Conservation (phyloP, 2,113 vertebrate genomes). For the Rhinolophus ferrumequinum region DNA sequence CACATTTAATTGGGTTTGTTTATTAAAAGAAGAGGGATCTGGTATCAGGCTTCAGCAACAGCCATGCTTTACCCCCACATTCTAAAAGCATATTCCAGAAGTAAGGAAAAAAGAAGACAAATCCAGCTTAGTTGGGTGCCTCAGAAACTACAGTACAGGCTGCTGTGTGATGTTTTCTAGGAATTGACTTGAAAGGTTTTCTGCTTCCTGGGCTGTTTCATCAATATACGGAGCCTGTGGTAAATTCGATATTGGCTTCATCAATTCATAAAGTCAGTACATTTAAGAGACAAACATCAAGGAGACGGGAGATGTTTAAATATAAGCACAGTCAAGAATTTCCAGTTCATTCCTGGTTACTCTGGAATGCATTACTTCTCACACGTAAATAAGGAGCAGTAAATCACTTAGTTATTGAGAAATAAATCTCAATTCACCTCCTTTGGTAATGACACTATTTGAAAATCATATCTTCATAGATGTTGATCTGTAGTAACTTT, state of each 20-base stretch:
- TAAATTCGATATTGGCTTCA: background rate
- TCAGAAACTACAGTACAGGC: slow-evolving; percentile 1
- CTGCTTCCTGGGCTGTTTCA: background rate
- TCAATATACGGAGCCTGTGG: background rate
- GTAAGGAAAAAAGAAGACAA: slow-evolving; percentile 2
- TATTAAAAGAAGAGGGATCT: background rate
- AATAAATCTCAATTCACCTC: background rate
- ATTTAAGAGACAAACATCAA: slow-evolving; percentile 32
- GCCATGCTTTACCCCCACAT: background rate
- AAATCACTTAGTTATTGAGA: slow-evolving; percentile 7
- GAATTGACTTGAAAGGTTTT: background rate
- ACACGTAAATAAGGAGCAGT: background rate
- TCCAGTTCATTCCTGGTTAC: background rate
- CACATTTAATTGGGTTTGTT: background rate
- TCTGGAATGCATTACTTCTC: background rate
- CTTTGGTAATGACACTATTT: slow-evolving; percentile 23
- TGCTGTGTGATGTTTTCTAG: background rate
- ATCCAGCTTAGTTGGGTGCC: background rate
- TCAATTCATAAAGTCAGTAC: slow-evolving; percentile 14
- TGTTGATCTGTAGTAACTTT: background rate
- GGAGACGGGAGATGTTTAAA: background rate
- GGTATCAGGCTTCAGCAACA: background rate
- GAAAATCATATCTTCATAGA: background rate
- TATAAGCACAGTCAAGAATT: background rate
- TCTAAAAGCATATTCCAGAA: slow-evolving; percentile 47